Evolutionary conservation across 2,113 vertebrate species (phyloP).

Genomic region (Sterrhoptilus dennistouni): DNA sequence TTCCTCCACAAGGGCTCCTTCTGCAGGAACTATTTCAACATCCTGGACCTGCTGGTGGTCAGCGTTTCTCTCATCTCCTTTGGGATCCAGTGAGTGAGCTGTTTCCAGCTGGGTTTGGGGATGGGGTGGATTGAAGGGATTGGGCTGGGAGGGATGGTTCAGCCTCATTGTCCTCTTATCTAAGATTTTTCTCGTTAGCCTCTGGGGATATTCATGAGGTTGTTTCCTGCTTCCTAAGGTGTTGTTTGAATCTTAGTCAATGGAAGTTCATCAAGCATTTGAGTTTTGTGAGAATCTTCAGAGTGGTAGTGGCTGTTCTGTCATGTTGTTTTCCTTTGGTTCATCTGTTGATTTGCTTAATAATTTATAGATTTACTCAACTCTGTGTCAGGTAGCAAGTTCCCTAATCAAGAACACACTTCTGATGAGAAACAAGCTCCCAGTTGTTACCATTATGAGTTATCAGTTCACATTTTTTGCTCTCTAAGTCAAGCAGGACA

Average conservation of each 20-base stretch:
- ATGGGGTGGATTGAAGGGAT: accelerated
- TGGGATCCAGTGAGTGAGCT: constrained; percentile 94
- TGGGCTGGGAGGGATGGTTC: background rate
- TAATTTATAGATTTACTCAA: background rate
- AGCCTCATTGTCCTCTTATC: background rate
- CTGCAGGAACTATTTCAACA: constrained; percentile 99
- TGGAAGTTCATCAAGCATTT: background rate
- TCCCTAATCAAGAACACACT: background rate
- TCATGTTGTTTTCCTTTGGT: background rate
- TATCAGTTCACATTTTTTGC: background rate
- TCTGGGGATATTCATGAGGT: background rate
- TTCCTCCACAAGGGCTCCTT: constrained; percentile 98
- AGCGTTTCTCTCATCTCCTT: constrained; percentile 99
- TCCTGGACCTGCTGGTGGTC: constrained; percentile 97
- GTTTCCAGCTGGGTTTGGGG: background rate
- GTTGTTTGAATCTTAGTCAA: background rate
- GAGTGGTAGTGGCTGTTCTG: background rate
- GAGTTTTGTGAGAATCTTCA: background rate
- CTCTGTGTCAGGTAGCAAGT: accelerated
- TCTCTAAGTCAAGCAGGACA: background rate
- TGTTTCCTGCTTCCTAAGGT: background rate
- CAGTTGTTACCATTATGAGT: background rate
- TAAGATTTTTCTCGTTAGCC: background rate
- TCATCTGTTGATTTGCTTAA: background rate
- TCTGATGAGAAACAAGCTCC: background rate